Evolutionary conservation across 2,888 invertebrate species (phyloP), one percentile per base, ranked within the genome.

Genomic region (Ernsta delagoae): DNA sequence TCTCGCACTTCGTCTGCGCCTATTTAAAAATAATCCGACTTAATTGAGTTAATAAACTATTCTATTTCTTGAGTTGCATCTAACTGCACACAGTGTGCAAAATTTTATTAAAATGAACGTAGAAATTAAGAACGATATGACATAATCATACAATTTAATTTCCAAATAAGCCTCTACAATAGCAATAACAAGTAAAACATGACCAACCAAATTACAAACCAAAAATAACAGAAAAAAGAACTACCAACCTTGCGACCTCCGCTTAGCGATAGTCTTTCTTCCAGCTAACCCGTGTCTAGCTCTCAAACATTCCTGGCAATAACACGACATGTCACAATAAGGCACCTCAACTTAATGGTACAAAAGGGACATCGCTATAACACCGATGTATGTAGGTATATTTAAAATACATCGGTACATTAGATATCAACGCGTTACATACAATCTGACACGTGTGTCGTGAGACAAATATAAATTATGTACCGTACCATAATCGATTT

Each of bases 381-480:
- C 16, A 16, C 16, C 16, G 16, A 16, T 16, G 16, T 16, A 16
- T 16, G 16, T 16, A 16, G 16, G 16, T 16, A 16, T 1, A 16
- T 16, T 16, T 16, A 64, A 48, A 50, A 45, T 65, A 59, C 57
- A 53, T 59, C 59, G 2, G 59, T 65, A 65, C 50, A 59, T 65
- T 50, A 65, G 65, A 65, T 41, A 31, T 65, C 65, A 65, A 65
- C 65, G 65, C 65, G 65, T 0, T 56, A 11, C 16, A 16, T 16
- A 16, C 16, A 16, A 16, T 48, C 6, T 50, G 65, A 65, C 59
- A 59, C 5, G 39, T n/a, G 24, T 64, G 64, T 12, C 59, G 59
- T 59, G 65, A 65, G 16, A 39, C n/a, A 7, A 65, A 65, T 65
- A 65, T 50, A 59, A 66, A 66, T 59, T 53, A 66, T 66, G 48